These are phyloP conservation scores for Lipotes vexillifer DNA, from an alignment of 2,113 vertebrate genomes.

Conservation along the genomic window DNA sequence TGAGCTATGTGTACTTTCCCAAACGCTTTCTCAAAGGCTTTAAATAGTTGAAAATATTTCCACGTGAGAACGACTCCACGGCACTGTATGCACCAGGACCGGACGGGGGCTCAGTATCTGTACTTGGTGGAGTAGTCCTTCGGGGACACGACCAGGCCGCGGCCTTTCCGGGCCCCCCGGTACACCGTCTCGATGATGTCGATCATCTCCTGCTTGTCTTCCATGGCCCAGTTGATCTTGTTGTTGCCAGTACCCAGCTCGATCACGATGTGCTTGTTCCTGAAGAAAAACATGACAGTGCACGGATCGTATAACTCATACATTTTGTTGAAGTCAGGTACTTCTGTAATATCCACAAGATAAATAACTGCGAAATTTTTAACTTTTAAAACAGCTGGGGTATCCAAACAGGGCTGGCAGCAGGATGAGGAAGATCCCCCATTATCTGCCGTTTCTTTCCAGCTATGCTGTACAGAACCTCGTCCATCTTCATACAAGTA, in stretches of 20 bases:
- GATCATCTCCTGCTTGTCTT: conserved; percentile 99
- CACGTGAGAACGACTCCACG: fast-evolving
- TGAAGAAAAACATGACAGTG: conserved; percentile 99
- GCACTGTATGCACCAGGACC: fast-evolving
- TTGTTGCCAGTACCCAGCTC: conserved; percentile 99
- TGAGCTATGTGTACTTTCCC: not conserved
- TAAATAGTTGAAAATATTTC: not conserved
- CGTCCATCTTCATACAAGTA: conserved; percentile 99
- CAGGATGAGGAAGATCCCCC: conserved; percentile 76
- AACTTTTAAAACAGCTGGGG: conserved; percentile 83
- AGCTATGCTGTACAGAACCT: conserved; percentile 96
- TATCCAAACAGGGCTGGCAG: conserved; percentile 76
- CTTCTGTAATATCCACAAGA: conserved; percentile 98
- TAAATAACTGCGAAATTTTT: conserved; percentile 99
- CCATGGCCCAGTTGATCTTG: conserved; percentile 99
- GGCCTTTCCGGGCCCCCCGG: conserved; percentile 93
- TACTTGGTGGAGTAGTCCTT: conserved; percentile 99
- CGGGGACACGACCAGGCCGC: conserved; percentile 95
- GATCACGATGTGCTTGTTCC: conserved; percentile 99
- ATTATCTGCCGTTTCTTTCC: conserved; percentile 89
- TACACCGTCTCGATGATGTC: conserved; percentile 98
- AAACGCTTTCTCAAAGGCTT: not conserved
- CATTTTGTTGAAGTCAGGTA: conserved; percentile 99
- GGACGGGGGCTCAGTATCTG: conserved; percentile 87
- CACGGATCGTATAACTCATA: conserved; percentile 98